Percentiles rank a stretch among this genome's conserved stretches.
These are phyloP conservation scores for Lasioglossum morio DNA, from an alignment of 2,888 invertebrate genomes.

Conservation along the genomic window DNA sequence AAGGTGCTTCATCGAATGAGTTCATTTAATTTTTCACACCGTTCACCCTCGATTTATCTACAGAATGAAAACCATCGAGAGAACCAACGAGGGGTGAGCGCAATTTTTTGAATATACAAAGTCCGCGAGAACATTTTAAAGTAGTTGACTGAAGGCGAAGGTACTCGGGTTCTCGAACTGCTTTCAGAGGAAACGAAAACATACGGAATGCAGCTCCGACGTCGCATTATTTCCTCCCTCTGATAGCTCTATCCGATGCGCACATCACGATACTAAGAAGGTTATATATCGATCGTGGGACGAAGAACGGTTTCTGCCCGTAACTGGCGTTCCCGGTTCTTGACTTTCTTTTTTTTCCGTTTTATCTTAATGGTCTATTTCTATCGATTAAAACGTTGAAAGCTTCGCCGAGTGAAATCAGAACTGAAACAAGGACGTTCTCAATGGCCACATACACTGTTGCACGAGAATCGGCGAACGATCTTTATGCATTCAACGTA, in stretches of 20 bases:
- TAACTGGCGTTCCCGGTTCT: background rate
- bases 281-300: conserved; percentile 35
- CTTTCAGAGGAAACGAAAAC: conserved; percentile 14
- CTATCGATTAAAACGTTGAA: conserved; percentile 4
- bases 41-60: no score
- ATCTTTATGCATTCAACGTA: background rate
- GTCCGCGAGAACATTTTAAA: background rate
- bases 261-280: conserved; percentile 24
- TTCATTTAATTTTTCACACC: no score
- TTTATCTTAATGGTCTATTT: conserved; percentile 15
- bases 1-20: no score
- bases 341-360: background rate
- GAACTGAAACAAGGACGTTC: background rate
- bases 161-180: background rate
- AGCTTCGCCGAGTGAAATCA: background rate
- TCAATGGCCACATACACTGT: background rate
- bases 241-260: conserved; percentile 29
- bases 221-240: conserved; percentile 22
- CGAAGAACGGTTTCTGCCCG: background rate
- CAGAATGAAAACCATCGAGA: no score
- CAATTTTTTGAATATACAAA: no score
- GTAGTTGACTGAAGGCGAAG: background rate
- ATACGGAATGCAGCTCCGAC: background rate
- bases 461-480: background rate
- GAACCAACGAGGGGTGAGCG: background rate